phyloP scores from a whole-genome alignment of 2,113 vertebrate species.

The Aphelocoma coerulescens region DNA sequence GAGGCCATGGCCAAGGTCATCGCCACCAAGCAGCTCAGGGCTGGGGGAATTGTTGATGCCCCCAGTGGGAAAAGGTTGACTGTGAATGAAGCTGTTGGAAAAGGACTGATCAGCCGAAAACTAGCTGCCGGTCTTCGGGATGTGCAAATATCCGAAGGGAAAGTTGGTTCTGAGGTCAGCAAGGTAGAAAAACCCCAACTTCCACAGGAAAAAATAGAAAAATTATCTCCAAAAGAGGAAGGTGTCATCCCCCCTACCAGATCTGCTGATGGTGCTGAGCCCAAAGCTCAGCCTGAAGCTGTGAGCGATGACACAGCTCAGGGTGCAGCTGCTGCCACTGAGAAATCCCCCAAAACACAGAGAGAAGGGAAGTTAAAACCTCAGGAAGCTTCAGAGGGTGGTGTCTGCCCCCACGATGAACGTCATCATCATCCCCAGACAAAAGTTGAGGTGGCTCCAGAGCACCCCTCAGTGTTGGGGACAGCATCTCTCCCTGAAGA shows the following conservation, averaged over 20 bases:
- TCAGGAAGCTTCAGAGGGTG: background rate
- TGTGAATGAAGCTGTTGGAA: constrained; percentile 74
- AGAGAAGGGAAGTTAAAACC: background rate
- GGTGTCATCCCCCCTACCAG: background rate
- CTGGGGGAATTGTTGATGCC: constrained; percentile 79
- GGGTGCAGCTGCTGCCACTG: background rate
- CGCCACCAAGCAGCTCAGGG: constrained; percentile 74
- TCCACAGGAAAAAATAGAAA: background rate
- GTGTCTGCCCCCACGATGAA: background rate
- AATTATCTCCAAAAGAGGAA: background rate
- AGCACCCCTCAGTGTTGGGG: background rate
- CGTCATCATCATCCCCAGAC: background rate
- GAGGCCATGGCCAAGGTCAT: constrained; percentile 78
- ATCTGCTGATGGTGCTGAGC: background rate
- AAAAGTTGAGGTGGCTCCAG: background rate
- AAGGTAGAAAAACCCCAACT: background rate
- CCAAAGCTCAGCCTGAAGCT: background rate
- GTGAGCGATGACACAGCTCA: background rate
- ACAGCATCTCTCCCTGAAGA: background rate
- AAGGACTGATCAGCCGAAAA: constrained; percentile 70
- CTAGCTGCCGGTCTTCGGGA: constrained; percentile 67
- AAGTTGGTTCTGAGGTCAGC: background rate
- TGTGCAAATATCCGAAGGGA: background rate
- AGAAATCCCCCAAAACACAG: background rate
- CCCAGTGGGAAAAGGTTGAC: constrained; percentile 64